Base-by-base conservation (phyloP, 2,113 vertebrate genomes). In the Pangasianodon gigas region DNA sequence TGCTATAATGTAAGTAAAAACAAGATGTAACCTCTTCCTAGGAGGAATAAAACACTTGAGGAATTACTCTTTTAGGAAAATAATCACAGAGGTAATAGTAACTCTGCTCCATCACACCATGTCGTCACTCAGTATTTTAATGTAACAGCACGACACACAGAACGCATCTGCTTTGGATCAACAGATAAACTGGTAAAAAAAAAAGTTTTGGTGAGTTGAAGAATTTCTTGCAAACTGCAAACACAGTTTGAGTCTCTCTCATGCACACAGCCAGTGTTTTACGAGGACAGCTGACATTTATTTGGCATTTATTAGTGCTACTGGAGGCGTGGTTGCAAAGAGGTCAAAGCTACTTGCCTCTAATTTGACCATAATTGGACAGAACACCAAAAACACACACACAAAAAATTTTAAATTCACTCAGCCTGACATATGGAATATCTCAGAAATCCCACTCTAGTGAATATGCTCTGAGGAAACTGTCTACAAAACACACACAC, bases 201-300 rank as follows among this genome's bases (percentile, higher is more conserved):
- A 3, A 0, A 37, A 0, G 51, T 56, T 37, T 21, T 32, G 8
- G 29, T 6, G 81, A 56, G 52, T 13, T 37, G 16, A 21, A 84
- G 32, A 62, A 62, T 60, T 62, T 62, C 56, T n/a, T 0, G 0
- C 37, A 37, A 37, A 37, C 54, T 41, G 79, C 14, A n/a, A 51
- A 48, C 84, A 19, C 14, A 41, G 16, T 54, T 24, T 16, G 24
- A 24, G 48, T 56, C 85, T 54, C 14, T 1, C n/a, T 26, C 21
- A 16, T n/a, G 44, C 71, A 26, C 69, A 10, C 32, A 37, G 21
- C 3, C 9, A 10, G 54, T 2, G 41, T 62, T 87, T 80, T n/a
- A 87, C 37, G 4, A 46, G 86, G 16, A 32, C n/a, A 52, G 58
- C 37, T 82, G 85, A 87, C 62, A 60, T 90, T 87, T 85, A 90